Conservation (phyloP, 2,797 vertebrate genomes). For the Varecia variegata region DNA sequence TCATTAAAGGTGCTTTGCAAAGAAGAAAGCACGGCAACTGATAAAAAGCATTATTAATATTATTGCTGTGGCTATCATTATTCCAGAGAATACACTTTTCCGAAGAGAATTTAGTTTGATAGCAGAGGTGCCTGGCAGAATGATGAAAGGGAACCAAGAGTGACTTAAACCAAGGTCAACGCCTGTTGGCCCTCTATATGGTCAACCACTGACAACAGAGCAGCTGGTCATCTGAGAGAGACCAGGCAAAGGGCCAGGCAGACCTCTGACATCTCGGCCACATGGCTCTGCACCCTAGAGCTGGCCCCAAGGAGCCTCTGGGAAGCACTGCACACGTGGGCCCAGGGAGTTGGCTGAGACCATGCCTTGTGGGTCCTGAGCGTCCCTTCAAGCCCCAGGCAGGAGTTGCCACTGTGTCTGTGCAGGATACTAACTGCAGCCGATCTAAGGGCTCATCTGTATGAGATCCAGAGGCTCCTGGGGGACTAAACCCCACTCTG, state of each 20-base stretch:
- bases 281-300: no score
- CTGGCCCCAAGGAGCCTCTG: background rate
- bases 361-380: background rate
- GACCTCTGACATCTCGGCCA: background rate
- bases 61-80: background rate
- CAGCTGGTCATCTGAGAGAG: background rate
- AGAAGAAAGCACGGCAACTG: background rate
- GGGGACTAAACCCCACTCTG: background rate
- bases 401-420: background rate
- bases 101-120: background rate
- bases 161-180: background rate
- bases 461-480: background rate
- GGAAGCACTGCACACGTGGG: background rate
- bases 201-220: background rate
- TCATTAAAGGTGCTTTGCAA: background rate
- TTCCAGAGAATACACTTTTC: background rate
- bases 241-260: background rate
- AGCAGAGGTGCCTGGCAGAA: background rate
- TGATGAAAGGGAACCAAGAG: background rate
- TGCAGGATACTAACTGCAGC: background rate
- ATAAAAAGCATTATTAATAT: background rate
- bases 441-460: background rate
- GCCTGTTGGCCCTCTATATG: background rate
- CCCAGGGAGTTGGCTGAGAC: background rate
- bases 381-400: background rate